phyloP scores from a whole-genome alignment of 2,797 vertebrate genomes.

The Phylloscopus collybita region DNA sequence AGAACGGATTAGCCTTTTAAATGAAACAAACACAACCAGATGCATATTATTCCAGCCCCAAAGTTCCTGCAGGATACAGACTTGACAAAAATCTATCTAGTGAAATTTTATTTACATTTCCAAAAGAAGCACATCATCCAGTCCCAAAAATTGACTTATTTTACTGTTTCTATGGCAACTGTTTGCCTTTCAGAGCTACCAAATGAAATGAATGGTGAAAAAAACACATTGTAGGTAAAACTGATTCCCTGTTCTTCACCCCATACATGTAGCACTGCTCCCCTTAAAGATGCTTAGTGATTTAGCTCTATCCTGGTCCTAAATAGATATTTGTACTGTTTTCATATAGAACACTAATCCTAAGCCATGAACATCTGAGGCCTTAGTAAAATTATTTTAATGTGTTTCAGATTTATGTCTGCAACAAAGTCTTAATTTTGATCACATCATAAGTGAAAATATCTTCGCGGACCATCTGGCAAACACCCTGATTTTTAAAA shows the following conservation, averaged over 20 bases:
- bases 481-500: not conserved
- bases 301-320: slow-evolving; percentile 10
- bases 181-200: slow-evolving; percentile 60
- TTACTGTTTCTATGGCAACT: slow-evolving; percentile 79
- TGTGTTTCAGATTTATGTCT: not conserved
- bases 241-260: slow-evolving; percentile 34
- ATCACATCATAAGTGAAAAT: not conserved
- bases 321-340: slow-evolving; percentile 32
- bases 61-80: not conserved
- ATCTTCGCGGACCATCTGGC: not conserved
- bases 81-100: slow-evolving; percentile 23
- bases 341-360: not conserved
- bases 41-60: not conserved
- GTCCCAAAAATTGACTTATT: slow-evolving; percentile 59
- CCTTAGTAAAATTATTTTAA: not conserved
- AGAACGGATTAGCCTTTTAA: not conserved
- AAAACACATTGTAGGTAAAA: slow-evolving; percentile 51
- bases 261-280: not conserved
- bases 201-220: slow-evolving; percentile 56
- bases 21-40: not conserved
- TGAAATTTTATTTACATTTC: slow-evolving; percentile 45
- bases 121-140: slow-evolving; percentile 8
- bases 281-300: slow-evolving; percentile 17
- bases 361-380: not conserved
- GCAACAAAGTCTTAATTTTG: not conserved